phyloP scores from a whole-genome alignment of 2,888 invertebrate genomes.

The Rhamphomyia laevipes region DNA sequence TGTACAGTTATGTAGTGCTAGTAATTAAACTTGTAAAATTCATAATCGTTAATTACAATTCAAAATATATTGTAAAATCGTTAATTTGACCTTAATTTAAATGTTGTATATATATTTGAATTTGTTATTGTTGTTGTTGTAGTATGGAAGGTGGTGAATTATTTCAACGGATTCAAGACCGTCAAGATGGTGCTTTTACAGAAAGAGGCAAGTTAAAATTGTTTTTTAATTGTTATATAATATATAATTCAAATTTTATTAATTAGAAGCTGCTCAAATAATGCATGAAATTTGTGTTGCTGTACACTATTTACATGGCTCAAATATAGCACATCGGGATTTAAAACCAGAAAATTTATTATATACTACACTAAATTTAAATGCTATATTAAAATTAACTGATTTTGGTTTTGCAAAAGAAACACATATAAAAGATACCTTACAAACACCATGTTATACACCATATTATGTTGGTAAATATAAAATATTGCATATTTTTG shows the following conservation, averaged over 20 bases:
- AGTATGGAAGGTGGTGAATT: slow-evolving; percentile 97
- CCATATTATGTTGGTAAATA: slow-evolving; percentile 91
- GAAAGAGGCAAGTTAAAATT: slow-evolving; percentile 50
- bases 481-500: too few relatives aligned
- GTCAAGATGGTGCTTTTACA: slow-evolving; percentile 89
- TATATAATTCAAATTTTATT: not conserved
- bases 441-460: slow-evolving; percentile 98
- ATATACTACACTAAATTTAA: slow-evolving; percentile 62
- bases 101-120: slow-evolving; percentile 1
- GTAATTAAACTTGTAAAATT: not conserved
- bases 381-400: slow-evolving; percentile 85
- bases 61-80: not conserved
- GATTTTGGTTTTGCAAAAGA: slow-evolving; percentile 99
- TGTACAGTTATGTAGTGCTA: too few relatives aligned
- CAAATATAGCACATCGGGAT: slow-evolving; percentile 94
- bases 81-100: not conserved
- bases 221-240: not conserved
- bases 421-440: slow-evolving; percentile 67
- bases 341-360: slow-evolving; percentile 96
- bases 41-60: not conserved
- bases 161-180: slow-evolving; percentile 92
- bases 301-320: slow-evolving; percentile 83
- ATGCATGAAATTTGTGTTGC: slow-evolving; percentile 95
- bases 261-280: slow-evolving; percentile 77
- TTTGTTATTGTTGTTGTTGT: too few relatives aligned